phyloP scores from a whole-genome alignment of 2,797 vertebrate species.

The Xyrichtys novacula region DNA sequence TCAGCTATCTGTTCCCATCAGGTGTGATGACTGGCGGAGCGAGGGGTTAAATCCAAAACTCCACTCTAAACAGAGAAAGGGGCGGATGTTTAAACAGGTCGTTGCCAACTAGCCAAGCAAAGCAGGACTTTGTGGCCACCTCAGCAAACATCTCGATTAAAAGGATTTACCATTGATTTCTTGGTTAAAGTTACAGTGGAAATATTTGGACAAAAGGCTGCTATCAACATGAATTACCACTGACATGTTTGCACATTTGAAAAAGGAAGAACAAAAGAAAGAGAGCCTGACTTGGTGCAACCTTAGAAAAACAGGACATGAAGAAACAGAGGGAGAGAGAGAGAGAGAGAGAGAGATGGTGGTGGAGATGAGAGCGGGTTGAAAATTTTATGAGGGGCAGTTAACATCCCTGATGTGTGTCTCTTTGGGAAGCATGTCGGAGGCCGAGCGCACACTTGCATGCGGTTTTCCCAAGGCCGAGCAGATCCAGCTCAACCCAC shows the following conservation, averaged over 20 bases:
- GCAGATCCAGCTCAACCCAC: slow-evolving; percentile 54
- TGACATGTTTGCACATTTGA: slow-evolving; percentile 78
- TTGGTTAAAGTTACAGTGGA: slow-evolving; percentile 81
- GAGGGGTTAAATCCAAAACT: slow-evolving; percentile 68
- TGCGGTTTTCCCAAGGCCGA: slow-evolving; percentile 80
- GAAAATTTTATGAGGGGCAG: slow-evolving; percentile 39
- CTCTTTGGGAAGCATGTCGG: slow-evolving; percentile 59
- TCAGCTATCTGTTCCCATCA: slow-evolving; percentile 71
- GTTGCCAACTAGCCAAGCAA: slow-evolving; percentile 74
- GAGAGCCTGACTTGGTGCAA: slow-evolving; percentile 53
- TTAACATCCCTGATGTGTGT: slow-evolving; percentile 48
- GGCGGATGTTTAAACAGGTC: slow-evolving; percentile 74
- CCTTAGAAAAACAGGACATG: slow-evolving; percentile 53
- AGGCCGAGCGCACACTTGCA: slow-evolving; percentile 50
- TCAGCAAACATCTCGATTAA: slow-evolving; percentile 81
- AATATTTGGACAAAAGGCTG: slow-evolving; percentile 81
- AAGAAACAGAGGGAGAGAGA: slow-evolving; percentile 26
- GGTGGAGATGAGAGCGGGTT: slow-evolving; percentile 36
- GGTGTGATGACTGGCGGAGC: slow-evolving; percentile 63
- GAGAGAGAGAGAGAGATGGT: slow-evolving; percentile 36
- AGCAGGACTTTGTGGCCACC: slow-evolving; percentile 76
- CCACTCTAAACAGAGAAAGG: slow-evolving; percentile 72
- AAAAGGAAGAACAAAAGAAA: slow-evolving; percentile 30
- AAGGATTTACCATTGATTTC: slow-evolving; percentile 81
- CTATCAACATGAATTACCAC: slow-evolving; percentile 81